These are phyloP conservation scores for Holocentrus rufus DNA, from an alignment of 2,797 vertebrate species.

Conservation along the genomic window DNA sequence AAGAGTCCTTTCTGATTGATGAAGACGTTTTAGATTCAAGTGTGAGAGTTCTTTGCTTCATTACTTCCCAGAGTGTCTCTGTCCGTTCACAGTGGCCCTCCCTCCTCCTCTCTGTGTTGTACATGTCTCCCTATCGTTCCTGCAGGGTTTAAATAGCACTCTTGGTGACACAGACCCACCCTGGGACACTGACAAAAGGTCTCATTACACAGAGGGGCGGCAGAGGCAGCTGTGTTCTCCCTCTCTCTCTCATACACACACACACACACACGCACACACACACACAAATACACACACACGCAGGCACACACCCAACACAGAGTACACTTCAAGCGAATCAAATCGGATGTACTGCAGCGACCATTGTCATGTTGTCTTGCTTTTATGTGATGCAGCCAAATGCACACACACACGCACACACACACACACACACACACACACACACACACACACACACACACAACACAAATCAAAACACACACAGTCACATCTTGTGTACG, in stretches of 20 bases:
- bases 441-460: background rate
- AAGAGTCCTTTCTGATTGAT: too few relatives aligned
- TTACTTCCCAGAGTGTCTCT: background rate
- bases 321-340: background rate
- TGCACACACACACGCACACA: background rate
- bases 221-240: constrained; percentile 67
- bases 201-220: constrained; percentile 73
- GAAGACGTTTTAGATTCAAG: too few relatives aligned
- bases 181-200: constrained; percentile 57
- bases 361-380: background rate
- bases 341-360: background rate
- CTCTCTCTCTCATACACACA: background rate
- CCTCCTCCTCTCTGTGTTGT: constrained; percentile 28
- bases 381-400: background rate
- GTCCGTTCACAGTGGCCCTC: constrained; percentile 1
- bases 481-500: too few relatives aligned
- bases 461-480: too few relatives aligned
- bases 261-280: background rate
- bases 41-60: too few relatives aligned
- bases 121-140: constrained; percentile 43
- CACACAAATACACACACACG: background rate
- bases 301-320: background rate
- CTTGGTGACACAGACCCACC: constrained; percentile 74
- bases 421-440: background rate
- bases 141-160: constrained; percentile 71